Evolutionary conservation across 2,888 invertebrate species (phyloP).

Genomic region (Diarsia mendica): DNA sequence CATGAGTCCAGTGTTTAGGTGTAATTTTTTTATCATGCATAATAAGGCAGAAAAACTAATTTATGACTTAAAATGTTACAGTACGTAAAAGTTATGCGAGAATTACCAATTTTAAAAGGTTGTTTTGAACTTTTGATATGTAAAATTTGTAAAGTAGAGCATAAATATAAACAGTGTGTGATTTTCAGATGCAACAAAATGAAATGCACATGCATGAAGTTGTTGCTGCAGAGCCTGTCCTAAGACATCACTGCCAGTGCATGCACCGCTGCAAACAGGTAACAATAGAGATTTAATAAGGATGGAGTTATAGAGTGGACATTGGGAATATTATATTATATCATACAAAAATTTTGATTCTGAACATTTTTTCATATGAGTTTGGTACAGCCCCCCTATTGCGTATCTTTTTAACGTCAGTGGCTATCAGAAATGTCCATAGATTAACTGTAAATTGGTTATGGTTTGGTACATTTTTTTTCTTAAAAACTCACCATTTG

Average conservation of each 20-base stretch:
- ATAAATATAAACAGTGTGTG: neutral
- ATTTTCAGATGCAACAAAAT: slow-evolving; percentile 82
- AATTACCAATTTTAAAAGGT: neutral
- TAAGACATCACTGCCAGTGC: slow-evolving; percentile 86
- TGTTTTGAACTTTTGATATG: neutral
- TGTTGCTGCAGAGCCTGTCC: slow-evolving; percentile 81
- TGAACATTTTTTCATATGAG: neutral
- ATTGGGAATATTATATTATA: neutral
- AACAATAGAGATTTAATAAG: slow-evolving; percentile 12
- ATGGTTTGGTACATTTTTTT: no score
- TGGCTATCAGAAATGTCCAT: no score
- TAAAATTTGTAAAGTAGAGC: neutral
- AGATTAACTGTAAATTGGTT: no score
- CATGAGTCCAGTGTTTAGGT: neutral
- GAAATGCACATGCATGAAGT: slow-evolving; percentile 85
- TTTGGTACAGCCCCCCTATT: no score
- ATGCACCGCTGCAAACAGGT: slow-evolving; percentile 88
- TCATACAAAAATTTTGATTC: neutral
- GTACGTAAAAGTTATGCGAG: no score
- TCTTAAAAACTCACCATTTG: no score
- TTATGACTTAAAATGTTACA: neutral
- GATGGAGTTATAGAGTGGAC: neutral
- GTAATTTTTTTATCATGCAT: neutral
- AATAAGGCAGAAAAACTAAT: neutral
- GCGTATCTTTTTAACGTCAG: no score